Evolutionary conservation across 2,888 invertebrate genomes (phyloP).

Genomic region (Cacoxenus indagator): DNA sequence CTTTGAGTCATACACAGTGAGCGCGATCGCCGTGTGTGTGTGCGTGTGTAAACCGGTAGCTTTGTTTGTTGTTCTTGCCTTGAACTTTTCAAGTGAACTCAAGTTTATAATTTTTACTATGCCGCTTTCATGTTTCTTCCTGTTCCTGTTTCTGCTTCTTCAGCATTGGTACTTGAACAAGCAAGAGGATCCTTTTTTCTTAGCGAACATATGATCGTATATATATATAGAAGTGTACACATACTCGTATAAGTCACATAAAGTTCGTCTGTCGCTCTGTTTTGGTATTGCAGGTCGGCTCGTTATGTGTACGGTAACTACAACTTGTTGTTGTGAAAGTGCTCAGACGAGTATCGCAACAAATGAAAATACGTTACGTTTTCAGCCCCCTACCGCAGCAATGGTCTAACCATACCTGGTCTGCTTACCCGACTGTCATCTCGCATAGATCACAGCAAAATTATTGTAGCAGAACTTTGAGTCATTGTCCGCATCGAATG

Average conservation of each 20-base stretch:
- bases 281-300: neutral
- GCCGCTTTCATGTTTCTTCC: neutral
- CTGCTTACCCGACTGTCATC: neutral
- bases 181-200: neutral
- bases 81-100: constrained; percentile 62
- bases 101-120: constrained; percentile 56
- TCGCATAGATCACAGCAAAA: neutral
- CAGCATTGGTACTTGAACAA: neutral
- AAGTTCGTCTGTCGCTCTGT: neutral
- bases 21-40: neutral
- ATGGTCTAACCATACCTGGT: neutral
- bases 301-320: neutral
- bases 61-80: constrained; percentile 43
- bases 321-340: constrained; percentile 18
- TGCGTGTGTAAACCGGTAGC: constrained; percentile 16
- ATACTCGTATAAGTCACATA: neutral
- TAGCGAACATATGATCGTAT: constrained; percentile 5
- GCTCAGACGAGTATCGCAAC: neutral
- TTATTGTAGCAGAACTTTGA: neutral
- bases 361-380: neutral
- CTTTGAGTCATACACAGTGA: neutral
- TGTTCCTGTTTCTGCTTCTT: constrained; percentile 2
- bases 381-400: neutral
- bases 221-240: neutral
- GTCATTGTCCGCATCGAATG: no score